Base-by-base conservation (phyloP, 2,797 vertebrate species). In the Cuniculus paca region DNA sequence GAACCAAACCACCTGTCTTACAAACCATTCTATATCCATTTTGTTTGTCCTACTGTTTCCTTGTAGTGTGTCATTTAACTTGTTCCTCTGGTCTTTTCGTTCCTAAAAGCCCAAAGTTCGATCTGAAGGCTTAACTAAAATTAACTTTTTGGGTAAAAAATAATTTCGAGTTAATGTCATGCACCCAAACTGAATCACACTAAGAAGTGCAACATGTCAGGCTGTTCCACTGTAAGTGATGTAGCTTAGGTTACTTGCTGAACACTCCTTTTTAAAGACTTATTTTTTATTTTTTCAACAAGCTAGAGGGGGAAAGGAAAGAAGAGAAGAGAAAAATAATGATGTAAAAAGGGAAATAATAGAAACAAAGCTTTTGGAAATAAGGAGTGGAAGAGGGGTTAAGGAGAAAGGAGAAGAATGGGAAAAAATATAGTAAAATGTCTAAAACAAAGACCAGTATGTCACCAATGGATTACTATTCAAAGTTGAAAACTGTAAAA, bases 221-320 rank as follows among this genome's bases (percentile, higher is more conserved):
- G 72, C 31, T 45, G 24, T 63, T 80, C n/a, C n/a, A 75, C 19
- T 56, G 0, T 12, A 16, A 88, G n/a, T 75, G 3, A 82, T 58
- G 7, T 45, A 26, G 91, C n/a, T 8, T n/a, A 42, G 60, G 68
- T 31, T 68, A 72, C n/a, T 50, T 84, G 34, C 34, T 56, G 68
- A 84, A 75, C 50, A 72, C 28, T 60, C n/a, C 52, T 92, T 88
- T 77, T n/a, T 88, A 54, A 42, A 88, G 84, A 95, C 45, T 19
- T 26, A 61, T 28, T 92, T 84, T 61, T 68, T 52, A n/a, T 72
- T 72, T 61, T n/a, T 72, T 89, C 54, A 63, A 48, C 13, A 78
- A 83, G 89, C 22, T 58, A 92, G 34, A 88, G 22, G 42, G 80
- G 58, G 24, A 11, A 28, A 26, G 8, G 58, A 14, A 52, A 52